A percentile compares a stretch with the other conserved stretches of the same genome.
Evolutionary conservation across 2,888 invertebrate genomes (phyloP).

Genomic region (Leptothorax acervorum): DNA sequence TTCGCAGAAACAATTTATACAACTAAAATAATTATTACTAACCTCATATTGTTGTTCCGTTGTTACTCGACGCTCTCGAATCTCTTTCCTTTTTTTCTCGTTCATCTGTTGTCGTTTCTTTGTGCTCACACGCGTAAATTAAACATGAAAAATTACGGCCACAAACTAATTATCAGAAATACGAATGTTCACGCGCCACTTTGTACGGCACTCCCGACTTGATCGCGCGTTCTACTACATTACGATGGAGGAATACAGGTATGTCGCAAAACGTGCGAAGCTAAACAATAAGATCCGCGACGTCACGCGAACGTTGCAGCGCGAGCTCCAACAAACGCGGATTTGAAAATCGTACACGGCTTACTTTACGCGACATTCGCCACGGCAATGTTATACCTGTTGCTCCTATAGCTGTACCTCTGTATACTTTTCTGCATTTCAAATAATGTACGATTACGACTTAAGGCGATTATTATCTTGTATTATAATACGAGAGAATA

Average conservation of each 20-base stretch:
- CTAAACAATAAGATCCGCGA: neutral
- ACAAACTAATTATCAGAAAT: neutral
- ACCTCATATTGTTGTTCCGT: neutral
- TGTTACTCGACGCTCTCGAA: neutral
- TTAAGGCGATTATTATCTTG: neutral
- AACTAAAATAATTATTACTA: neutral
- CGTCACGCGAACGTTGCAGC: neutral
- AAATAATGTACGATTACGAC: neutral
- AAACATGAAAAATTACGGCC: neutral
- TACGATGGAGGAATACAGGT: neutral
- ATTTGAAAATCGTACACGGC: neutral
- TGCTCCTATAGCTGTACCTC: neutral
- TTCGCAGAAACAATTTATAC: neutral
- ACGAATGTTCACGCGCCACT: neutral
- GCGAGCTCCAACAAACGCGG: neutral
- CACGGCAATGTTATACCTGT: slow-evolving; percentile 9
- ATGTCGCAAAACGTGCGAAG: neutral
- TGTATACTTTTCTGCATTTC: neutral
- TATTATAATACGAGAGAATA: neutral
- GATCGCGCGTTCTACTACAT: too few relatives aligned
- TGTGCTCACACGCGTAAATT: neutral
- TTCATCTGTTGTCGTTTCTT: neutral
- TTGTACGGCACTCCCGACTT: too few relatives aligned
- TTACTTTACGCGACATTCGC: slow-evolving; percentile 6
- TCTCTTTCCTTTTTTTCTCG: neutral